Percentiles rank a stretch among this genome's conserved stretches.
phyloP scores from a whole-genome alignment of 2,888 invertebrate species.

The Ormyrus thymus region DNA sequence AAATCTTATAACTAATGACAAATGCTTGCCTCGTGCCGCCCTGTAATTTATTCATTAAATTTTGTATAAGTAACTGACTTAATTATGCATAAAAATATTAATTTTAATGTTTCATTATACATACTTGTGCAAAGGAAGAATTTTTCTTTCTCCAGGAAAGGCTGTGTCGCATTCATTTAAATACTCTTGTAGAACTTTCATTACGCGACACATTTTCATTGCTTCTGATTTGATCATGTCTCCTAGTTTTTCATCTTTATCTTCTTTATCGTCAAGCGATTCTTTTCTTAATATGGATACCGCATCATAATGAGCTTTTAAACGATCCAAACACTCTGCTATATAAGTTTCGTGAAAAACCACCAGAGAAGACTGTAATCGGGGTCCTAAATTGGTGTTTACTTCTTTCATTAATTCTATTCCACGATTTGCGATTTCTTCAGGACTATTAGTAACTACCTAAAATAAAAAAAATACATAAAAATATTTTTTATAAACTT shows the following conservation, averaged over 20 bases:
- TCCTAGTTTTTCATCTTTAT: conserved; percentile 74
- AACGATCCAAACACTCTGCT: conserved; percentile 91
- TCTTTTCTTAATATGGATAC: conserved; percentile 80
- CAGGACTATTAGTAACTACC: conserved; percentile 92
- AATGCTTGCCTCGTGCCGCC: conserved; percentile 92
- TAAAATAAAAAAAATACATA: conserved; percentile 64
- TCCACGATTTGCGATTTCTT: conserved; percentile 94
- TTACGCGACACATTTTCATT: conserved; percentile 92
- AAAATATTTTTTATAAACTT: conserved; percentile 12
- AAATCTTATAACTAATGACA: conserved; percentile 90
- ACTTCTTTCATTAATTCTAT: conserved; percentile 94
- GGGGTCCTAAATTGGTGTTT: conserved; percentile 93
- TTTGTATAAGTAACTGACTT: not conserved
- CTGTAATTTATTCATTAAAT: conserved; percentile 74
- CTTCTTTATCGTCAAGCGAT: conserved; percentile 70
- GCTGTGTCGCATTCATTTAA: conserved; percentile 95
- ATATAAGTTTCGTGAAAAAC: conserved; percentile 95
- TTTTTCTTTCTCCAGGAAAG: conserved; percentile 90
- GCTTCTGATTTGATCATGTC: conserved; percentile 81
- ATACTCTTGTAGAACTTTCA: conserved; percentile 96
- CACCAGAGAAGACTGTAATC: conserved; percentile 85
- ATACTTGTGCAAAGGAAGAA: conserved; percentile 88
- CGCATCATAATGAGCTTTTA: conserved; percentile 91
- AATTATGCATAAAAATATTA: not conserved
- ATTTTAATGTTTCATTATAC: conserved; percentile 3